A percentile compares a stretch with the other conserved stretches of the same genome.
Evolutionary conservation across 2,888 invertebrate species (phyloP).

Genomic region (Meghimatium bilineatum): DNA sequence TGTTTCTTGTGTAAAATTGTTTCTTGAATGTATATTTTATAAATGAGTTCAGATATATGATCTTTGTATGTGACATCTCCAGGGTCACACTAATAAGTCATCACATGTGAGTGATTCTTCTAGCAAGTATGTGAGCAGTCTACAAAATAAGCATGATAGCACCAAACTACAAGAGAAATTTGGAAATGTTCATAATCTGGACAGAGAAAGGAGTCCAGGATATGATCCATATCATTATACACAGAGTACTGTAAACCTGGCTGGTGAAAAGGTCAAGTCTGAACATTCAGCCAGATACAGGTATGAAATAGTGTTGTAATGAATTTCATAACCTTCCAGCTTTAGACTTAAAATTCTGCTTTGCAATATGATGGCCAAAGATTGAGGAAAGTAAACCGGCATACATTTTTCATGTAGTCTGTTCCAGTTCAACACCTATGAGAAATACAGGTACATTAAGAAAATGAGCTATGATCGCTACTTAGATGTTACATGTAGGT

Average conservation of each 20-base stretch:
- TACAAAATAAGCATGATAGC: constrained; percentile 75
- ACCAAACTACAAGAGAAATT: constrained; percentile 75
- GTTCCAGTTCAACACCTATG: too few relatives aligned
- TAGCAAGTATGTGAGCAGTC: constrained; percentile 73
- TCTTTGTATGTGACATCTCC: constrained; percentile 46
- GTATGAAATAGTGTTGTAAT: constrained; percentile 78
- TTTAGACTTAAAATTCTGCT: too few relatives aligned
- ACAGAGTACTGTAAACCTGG: constrained; percentile 81
- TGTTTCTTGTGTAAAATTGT: too few relatives aligned
- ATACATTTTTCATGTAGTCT: too few relatives aligned
- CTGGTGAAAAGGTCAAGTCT: constrained; percentile 65
- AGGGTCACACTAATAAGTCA: constrained; percentile 89
- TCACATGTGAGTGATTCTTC: constrained; percentile 76
- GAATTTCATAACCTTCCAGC: constrained; percentile 77
- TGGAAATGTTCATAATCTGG: constrained; percentile 77
- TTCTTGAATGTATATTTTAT: too few relatives aligned
- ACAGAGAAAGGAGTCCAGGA: constrained; percentile 63
- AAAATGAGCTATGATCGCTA: too few relatives aligned
- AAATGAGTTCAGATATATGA: not conserved
- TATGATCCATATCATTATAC: constrained; percentile 83
- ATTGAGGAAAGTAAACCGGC: too few relatives aligned
- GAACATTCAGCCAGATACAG: constrained; percentile 84
- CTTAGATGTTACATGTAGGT: too few relatives aligned
- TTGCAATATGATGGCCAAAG: too few relatives aligned
- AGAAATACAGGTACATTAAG: too few relatives aligned